Evolutionary conservation across 2,113 vertebrate genomes (phyloP).

Genomic region (Centropus unirufus): DNA sequence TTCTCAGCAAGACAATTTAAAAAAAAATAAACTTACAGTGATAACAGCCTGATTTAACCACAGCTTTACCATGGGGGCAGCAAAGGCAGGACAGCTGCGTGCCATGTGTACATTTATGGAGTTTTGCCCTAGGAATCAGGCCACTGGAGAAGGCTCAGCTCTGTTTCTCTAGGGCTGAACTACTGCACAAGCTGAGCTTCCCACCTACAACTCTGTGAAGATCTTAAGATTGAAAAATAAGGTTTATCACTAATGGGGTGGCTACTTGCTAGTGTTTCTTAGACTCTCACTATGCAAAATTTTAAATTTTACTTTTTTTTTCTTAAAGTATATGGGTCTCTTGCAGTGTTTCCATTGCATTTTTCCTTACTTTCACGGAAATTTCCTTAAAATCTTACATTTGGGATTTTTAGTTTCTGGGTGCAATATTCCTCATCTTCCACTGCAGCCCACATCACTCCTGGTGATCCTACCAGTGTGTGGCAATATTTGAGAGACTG

Average conservation of each 20-base stretch:
- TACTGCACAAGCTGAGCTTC: neutral
- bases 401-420: neutral
- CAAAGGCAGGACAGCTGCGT: neutral
- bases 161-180: neutral
- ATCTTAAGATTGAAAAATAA: neutral
- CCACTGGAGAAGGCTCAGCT: neutral
- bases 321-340: neutral
- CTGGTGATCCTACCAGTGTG: neutral
- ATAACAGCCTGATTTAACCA: neutral
- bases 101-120: neutral
- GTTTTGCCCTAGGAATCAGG: neutral
- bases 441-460: neutral
- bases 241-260: neutral
- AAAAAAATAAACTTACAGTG: neutral
- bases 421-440: neutral
- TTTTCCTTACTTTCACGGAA: neutral
- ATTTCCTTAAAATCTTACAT: neutral
- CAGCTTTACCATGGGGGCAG: neutral
- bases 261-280: neutral
- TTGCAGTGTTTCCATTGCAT: neutral
- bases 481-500: neutral
- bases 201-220: neutral
- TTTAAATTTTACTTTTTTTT: neutral
- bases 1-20: neutral
- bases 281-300: neutral